These are phyloP conservation scores for Bufo gargarizans DNA, from an alignment of 2,113 vertebrate species.

Conservation along the genomic window DNA sequence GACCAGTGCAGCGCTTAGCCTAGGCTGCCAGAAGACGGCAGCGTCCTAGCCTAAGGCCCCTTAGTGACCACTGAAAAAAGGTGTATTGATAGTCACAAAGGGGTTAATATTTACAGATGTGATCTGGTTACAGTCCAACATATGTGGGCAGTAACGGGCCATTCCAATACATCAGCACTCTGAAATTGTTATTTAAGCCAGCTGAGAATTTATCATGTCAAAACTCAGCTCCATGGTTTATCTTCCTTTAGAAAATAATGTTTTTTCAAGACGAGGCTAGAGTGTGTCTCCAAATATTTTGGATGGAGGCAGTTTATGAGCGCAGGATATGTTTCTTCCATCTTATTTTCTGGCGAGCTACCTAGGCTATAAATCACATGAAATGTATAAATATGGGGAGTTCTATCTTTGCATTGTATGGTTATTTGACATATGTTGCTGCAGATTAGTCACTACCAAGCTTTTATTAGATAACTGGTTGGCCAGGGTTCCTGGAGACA, in stretches of 20 bases:
- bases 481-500: background rate
- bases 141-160: background rate
- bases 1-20: too few relatives aligned
- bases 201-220: background rate
- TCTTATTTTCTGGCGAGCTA: slow-evolving; percentile 40
- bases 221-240: background rate
- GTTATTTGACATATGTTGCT: slow-evolving; percentile 13
- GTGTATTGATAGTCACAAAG: too few relatives aligned
- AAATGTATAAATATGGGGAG: background rate
- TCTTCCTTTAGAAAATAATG: slow-evolving; percentile 41
- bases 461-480: background rate
- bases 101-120: slow-evolving; percentile 14
- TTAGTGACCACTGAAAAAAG: too few relatives aligned
- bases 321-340: slow-evolving; percentile 12
- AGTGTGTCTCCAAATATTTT: slow-evolving; percentile 9
- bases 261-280: slow-evolving; percentile 4
- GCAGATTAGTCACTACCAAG: background rate
- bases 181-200: slow-evolving; percentile 16
- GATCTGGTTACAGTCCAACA: background rate
- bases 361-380: slow-evolving; percentile 7
- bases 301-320: slow-evolving; percentile 12
- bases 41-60: too few relatives aligned
- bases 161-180: slow-evolving; percentile 8
- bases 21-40: too few relatives aligned
- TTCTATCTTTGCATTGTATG: background rate